Conservation (phyloP, 2,113 vertebrate species). For the Mionectes macconnelli region DNA sequence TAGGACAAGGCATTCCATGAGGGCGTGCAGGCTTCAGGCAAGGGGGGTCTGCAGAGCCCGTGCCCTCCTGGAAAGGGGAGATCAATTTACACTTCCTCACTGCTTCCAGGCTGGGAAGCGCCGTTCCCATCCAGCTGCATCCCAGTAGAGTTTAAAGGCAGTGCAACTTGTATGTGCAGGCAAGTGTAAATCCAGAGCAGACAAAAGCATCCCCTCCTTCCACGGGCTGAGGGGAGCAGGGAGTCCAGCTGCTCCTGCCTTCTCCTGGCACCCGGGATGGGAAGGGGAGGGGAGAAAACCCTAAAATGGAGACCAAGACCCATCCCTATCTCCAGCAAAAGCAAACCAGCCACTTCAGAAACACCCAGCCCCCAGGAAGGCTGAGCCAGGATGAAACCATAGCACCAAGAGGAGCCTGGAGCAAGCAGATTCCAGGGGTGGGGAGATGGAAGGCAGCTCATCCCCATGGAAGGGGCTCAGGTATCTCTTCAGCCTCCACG, state of each 20-base stretch:
- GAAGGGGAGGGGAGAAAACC: neutral
- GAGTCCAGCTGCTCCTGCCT: slow-evolving; percentile 33
- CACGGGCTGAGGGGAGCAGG: neutral
- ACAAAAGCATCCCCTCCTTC: slow-evolving; percentile 51
- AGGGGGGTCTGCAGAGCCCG: neutral
- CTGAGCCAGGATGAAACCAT: neutral
- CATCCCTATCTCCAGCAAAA: neutral
- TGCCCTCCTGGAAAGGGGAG: neutral
- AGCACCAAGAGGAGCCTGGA: neutral
- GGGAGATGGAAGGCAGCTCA: neutral
- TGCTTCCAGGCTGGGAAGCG: neutral
- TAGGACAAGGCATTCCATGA: neutral
- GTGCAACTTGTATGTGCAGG: slow-evolving; percentile 2
- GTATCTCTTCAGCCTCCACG: neutral
- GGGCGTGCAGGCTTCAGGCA: neutral
- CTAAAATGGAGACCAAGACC: slow-evolving; percentile 28
- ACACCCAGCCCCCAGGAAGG: neutral
- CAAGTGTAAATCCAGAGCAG: slow-evolving; percentile 38
- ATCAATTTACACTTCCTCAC: neutral
- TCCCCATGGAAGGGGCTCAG: neutral
- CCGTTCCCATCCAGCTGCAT: neutral
- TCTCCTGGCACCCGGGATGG: neutral
- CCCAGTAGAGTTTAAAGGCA: slow-evolving; percentile 29
- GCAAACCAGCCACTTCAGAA: slow-evolving; percentile 2
- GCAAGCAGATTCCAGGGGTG: neutral